Conservation (phyloP, 2,888 invertebrate species). For the Nomada fabriciana region DNA sequence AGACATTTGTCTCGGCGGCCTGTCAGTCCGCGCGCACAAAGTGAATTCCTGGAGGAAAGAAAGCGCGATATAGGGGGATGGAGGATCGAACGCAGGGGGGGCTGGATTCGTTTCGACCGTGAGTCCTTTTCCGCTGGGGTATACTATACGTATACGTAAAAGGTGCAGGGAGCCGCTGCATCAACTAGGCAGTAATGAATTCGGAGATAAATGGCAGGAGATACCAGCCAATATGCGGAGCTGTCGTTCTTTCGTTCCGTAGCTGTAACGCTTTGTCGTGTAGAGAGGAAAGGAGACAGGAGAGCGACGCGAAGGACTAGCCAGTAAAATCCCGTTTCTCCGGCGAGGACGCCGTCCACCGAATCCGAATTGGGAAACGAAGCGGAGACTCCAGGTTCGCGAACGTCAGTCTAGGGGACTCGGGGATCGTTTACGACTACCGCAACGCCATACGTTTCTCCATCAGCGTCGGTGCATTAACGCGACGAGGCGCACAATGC, state of each 20-base stretch:
- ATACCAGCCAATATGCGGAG: conserved; percentile 75
- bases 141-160: conserved; percentile 14
- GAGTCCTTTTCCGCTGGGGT: conserved; percentile 57
- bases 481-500: conserved; percentile 71
- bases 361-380: too few species aligned
- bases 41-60: conserved; percentile 68
- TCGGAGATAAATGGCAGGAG: conserved; percentile 77
- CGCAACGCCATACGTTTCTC: conserved; percentile 56
- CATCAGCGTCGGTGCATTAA: conserved; percentile 63
- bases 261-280: conserved; percentile 56
- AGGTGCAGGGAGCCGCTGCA: conserved; percentile 67
- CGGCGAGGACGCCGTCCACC: too few species aligned
- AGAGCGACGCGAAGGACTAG: background rate
- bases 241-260: conserved; percentile 62
- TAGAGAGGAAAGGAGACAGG: background rate
- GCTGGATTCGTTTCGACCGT: conserved; percentile 51
- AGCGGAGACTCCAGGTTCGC: too few species aligned
- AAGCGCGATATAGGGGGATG: conserved; percentile 47
- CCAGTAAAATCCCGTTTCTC: too few species aligned
- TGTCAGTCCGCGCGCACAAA: conserved; percentile 64
- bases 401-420: conserved; percentile 13
- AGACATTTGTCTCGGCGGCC: conserved; percentile 65
- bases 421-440: conserved; percentile 19
- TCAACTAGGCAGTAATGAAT: conserved; percentile 78
- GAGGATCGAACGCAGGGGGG: conserved; percentile 45